Percentiles rank a stretch among this genome's conserved stretches.
Evolutionary conservation across 2,888 invertebrate species (phyloP).

Genomic region (Diaphora mendica): DNA sequence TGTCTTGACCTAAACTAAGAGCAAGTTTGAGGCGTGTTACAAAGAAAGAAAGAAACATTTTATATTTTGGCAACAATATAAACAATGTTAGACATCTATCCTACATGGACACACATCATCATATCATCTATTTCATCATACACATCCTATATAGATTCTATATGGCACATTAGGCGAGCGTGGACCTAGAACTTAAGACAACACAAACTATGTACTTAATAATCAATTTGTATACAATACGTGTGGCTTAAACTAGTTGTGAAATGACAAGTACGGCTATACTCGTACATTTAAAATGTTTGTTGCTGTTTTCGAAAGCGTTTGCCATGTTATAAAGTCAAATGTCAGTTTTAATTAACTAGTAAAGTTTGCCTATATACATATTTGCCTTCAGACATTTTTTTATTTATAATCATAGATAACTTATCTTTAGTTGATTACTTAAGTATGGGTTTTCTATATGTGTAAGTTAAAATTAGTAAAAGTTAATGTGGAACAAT

Average conservation of each 20-base stretch:
- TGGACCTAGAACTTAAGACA: neutral
- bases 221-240: constrained; percentile 7
- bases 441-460: neutral
- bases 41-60: too few species aligned
- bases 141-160: neutral
- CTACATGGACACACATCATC: too few species aligned
- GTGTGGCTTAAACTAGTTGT: neutral
- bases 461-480: neutral
- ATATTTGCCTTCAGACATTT: neutral
- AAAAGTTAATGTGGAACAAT: neutral
- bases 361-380: neutral
- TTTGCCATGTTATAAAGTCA: neutral
- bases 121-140: too few species aligned
- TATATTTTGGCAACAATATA: too few species aligned
- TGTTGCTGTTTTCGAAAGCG: constrained; percentile 3
- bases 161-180: neutral
- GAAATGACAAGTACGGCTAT: constrained; percentile 4
- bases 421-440: neutral
- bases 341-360: neutral
- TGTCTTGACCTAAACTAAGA: constrained; percentile 7
- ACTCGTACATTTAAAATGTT: neutral
- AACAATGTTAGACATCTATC: too few species aligned
- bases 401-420: neutral
- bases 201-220: neutral
- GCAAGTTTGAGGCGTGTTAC: neutral